A percentile compares a stretch with the other conserved stretches of the same genome.
phyloP scores from a whole-genome alignment of 2,113 vertebrate genomes.

The Mus spicilegus region DNA sequence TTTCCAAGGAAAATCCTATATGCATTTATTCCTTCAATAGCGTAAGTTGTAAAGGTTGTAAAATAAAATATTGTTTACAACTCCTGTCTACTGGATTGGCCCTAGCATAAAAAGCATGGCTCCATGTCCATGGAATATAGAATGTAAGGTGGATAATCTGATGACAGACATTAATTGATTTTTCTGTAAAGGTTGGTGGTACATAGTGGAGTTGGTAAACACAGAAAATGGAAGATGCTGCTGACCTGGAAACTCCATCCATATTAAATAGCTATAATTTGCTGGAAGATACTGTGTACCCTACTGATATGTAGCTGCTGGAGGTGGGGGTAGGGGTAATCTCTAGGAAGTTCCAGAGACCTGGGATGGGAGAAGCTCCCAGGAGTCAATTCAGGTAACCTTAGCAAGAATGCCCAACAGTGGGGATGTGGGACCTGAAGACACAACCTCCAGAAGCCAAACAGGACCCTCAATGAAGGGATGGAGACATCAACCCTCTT shows the following conservation, averaged over 20 bases:
- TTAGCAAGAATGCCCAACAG: too few species aligned
- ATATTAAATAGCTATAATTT: neutral
- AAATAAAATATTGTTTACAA: neutral
- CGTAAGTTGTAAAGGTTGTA: neutral
- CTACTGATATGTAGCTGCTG: neutral
- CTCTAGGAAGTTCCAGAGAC: too few species aligned
- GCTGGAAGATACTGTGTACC: neutral
- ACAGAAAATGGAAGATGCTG: neutral
- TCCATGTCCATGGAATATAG: neutral
- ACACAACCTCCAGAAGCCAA: too few species aligned
- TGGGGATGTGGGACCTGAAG: too few species aligned
- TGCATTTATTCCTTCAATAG: neutral
- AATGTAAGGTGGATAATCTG: neutral
- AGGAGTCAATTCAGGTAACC: too few species aligned
- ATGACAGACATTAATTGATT: neutral
- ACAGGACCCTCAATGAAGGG: too few species aligned
- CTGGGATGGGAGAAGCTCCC: too few species aligned
- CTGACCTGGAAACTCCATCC: neutral
- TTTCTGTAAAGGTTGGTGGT: neutral
- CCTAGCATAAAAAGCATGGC: neutral
- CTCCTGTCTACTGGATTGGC: neutral
- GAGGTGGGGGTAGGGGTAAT: too few species aligned
- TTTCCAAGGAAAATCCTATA: neutral
- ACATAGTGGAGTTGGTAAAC: neutral
- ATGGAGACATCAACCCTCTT: too few species aligned